Evolutionary conservation across 2,888 invertebrate species (phyloP).

Genomic region (Ormyrus nitidulus): DNA sequence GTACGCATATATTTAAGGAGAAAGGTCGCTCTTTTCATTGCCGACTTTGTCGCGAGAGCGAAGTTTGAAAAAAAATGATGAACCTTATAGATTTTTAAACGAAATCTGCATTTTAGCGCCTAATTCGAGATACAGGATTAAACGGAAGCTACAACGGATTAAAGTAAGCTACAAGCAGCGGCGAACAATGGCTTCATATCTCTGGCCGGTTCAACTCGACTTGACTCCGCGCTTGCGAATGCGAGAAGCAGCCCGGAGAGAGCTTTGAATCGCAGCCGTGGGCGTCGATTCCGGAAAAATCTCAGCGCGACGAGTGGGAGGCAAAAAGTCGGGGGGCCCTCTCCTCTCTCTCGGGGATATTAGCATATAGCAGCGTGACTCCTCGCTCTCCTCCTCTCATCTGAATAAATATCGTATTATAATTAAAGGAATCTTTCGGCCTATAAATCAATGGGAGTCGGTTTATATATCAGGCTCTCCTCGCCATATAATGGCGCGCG

Average conservation of each 20-base stretch:
- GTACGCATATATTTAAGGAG: not conserved
- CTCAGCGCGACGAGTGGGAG: slow-evolving; percentile 27
- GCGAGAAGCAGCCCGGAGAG: too few relatives aligned
- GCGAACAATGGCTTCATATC: too few relatives aligned
- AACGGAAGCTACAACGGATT: too few relatives aligned
- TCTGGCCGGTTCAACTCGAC: too few relatives aligned
- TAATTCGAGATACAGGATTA: too few relatives aligned
- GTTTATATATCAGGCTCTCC: slow-evolving; percentile 73
- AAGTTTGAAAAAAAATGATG: too few relatives aligned
- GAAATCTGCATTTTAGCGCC: too few relatives aligned
- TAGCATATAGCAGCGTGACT: slow-evolving; percentile 75
- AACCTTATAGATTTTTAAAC: too few relatives aligned
- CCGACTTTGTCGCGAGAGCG: too few relatives aligned
- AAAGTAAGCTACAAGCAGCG: too few relatives aligned
- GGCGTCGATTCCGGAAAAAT: not conserved
- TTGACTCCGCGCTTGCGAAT: too few relatives aligned
- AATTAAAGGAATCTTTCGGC: slow-evolving; percentile 74
- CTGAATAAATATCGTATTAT: slow-evolving; percentile 76
- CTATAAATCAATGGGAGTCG: slow-evolving; percentile 73
- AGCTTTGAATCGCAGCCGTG: not conserved
- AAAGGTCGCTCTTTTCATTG: too few relatives aligned
- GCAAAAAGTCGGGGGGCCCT: slow-evolving; percentile 51
- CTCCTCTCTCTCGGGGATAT: slow-evolving; percentile 58
- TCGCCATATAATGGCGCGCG: slow-evolving; percentile 53
- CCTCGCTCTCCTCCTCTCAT: slow-evolving; percentile 65